Percentiles rank a stretch among this genome's conserved stretches.
Evolutionary conservation across 2,888 invertebrate genomes (phyloP).

Genomic region (Corythucha ciliata): DNA sequence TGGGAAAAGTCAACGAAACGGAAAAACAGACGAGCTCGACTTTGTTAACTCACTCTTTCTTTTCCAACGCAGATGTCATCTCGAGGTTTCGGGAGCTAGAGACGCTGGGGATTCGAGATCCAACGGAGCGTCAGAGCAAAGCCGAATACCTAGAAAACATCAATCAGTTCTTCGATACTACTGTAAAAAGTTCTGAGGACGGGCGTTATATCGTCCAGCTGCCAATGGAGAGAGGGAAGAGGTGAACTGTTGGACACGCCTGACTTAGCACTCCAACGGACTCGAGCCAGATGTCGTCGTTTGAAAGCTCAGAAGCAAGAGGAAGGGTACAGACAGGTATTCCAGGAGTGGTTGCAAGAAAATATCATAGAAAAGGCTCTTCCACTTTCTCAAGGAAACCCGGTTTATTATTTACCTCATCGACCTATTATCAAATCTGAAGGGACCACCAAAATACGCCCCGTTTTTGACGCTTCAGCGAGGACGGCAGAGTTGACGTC

Average conservation of each 20-base stretch:
- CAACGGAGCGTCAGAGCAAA: neutral
- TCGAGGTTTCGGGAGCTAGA: conserved; percentile 5
- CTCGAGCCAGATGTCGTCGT: conserved; percentile 30
- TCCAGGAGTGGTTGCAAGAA: conserved; percentile 35
- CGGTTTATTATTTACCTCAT: conserved; percentile 26
- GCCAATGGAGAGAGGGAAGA: conserved; percentile 38
- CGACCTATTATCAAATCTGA: conserved; percentile 26
- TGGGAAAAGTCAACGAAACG: conserved; percentile 5
- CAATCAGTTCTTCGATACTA: conserved; percentile 28
- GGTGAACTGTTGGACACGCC: conserved; percentile 36
- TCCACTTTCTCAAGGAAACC: neutral
- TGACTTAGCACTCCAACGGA: conserved; percentile 31
- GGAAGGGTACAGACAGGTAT: conserved; percentile 35
- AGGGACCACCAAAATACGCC: conserved; percentile 28
- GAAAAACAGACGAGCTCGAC: neutral
- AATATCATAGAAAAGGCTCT: conserved; percentile 36
- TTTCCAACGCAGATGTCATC: neutral
- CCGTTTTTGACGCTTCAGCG: conserved; percentile 33
- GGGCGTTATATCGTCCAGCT: conserved; percentile 38
- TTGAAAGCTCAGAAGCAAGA: conserved; percentile 20
- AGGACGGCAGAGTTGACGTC: conserved; percentile 18
- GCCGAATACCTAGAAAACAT: neutral
- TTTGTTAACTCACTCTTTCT: neutral
- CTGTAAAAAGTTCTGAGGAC: conserved; percentile 33
- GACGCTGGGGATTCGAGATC: conserved; percentile 9